Evolutionary conservation across 2,797 vertebrate species (phyloP).

Genomic region (Thunnus albacares): DNA sequence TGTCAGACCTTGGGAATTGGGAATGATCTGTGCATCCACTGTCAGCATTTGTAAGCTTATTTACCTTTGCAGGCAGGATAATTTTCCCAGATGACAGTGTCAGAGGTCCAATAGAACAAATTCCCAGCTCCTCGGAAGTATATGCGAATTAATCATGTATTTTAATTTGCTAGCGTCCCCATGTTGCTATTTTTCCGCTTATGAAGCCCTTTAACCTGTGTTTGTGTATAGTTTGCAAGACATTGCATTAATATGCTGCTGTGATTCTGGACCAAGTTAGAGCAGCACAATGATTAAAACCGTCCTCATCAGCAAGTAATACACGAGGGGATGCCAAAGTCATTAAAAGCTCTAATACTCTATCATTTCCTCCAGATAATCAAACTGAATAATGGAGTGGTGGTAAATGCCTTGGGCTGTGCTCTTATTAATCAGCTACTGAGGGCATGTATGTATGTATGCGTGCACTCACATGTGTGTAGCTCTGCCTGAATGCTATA

Average conservation of each 20-base stretch:
- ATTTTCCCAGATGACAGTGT: conserved; percentile 37
- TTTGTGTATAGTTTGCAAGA: conserved; percentile 67
- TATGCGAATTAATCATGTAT: conserved; percentile 77
- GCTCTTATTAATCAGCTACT: conserved; percentile 79
- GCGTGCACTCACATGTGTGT: conserved; percentile 1
- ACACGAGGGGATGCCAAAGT: conserved; percentile 84
- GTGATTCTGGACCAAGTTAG: conserved; percentile 71
- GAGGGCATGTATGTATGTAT: conserved; percentile 50
- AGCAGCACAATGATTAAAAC: conserved; percentile 84
- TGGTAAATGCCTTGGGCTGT: conserved; percentile 79
- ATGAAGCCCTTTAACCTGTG: conserved; percentile 77
- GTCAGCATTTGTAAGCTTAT: conserved; percentile 72
- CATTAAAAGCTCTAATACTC: conserved; percentile 87
- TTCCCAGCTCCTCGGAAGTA: conserved; percentile 70
- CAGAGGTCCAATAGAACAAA: conserved; percentile 69
- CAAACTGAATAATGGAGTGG: conserved; percentile 82
- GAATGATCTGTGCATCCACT: conserved; percentile 46
- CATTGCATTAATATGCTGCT: conserved; percentile 78
- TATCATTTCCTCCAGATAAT: conserved; percentile 87
- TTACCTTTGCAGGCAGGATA: conserved; percentile 59
- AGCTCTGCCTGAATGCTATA: conserved; percentile 10
- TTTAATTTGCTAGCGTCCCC: conserved; percentile 76
- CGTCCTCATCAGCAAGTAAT: conserved; percentile 81
- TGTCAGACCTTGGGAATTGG: conserved; percentile 45
- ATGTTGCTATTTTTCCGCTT: conserved; percentile 76